Percentiles rank a stretch among this genome's conserved stretches.
Conservation (phyloP, 2,888 invertebrate species). For the Cerceris rybyensis region DNA sequence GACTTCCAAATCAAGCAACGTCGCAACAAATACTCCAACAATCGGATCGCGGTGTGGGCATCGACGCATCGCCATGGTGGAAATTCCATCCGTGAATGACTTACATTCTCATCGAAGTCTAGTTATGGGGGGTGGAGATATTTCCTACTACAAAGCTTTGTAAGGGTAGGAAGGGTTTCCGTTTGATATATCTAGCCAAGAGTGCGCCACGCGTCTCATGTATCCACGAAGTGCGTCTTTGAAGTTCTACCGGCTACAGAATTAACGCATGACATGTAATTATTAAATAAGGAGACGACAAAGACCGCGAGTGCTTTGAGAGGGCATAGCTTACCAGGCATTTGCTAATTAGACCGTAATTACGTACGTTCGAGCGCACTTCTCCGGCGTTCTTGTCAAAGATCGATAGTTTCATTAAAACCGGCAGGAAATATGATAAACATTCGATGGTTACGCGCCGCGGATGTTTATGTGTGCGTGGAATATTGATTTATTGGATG, state of each 20-base stretch:
- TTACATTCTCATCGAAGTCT: slow-evolving; percentile 49
- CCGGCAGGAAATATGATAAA: no score
- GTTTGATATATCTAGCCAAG: slow-evolving; percentile 33
- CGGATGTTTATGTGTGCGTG: no score
- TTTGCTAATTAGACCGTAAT: not conserved
- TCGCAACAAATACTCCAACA: slow-evolving; percentile 3
- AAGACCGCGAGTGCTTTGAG: not conserved
- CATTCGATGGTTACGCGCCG: no score
- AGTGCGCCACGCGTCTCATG: slow-evolving; percentile 10
- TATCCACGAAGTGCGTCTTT: slow-evolving; percentile 29
- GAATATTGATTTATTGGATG: no score
- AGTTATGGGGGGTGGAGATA: not conserved
- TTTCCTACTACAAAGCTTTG: slow-evolving; percentile 13
- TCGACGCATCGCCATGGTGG: not conserved
- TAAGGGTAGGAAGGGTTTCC: slow-evolving; percentile 25
- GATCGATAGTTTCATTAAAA: not conserved
- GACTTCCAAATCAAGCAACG: not conserved
- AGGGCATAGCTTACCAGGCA: not conserved
- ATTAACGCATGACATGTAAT: slow-evolving; percentile 37
- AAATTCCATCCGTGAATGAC: slow-evolving; percentile 50
- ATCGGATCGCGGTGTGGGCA: not conserved
- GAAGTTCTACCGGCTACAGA: slow-evolving; percentile 25
- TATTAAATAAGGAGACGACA: slow-evolving; percentile 32
- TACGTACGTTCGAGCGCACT: not conserved
- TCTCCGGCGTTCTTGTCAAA: no score